Evolutionary conservation across 2,888 invertebrate species (phyloP), one percentile per base, ranked within the genome.

Genomic region (Drosophila differens): DNA sequence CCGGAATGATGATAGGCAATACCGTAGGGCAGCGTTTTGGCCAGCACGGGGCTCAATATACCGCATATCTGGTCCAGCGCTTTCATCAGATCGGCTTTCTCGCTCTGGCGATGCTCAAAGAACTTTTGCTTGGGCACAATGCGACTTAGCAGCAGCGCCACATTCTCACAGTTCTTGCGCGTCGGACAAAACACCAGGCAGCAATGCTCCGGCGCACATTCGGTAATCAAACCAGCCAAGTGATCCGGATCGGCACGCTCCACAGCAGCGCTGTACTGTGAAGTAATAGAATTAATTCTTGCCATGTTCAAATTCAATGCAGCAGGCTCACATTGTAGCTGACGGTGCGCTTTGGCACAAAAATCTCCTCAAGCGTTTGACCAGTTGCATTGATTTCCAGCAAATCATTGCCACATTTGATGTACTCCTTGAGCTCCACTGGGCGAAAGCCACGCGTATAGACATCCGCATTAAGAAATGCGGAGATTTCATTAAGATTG

Each of bases 1-100:
- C 99, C 97, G 22, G 97, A 97, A 94, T 99, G 99, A 93, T 99
- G 99, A 94, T 97, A 99, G 14, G 97, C 99, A 32, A 99, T 95
- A 3, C 99, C 99, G 93, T 94, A 96, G 32, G 95, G 95, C 63
- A 97, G 95, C 1, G 96, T 96, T 64, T 95, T 94, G 44, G 94
- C 93, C 79, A 98, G 94, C 1, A 95, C 95, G 0, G 95, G 95
- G 88, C 96, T 97, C 3, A 97, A 89, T 58, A 94, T 94, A 0
- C 95, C 94, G 33, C 95, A 95, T 16, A 96, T 96, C 91, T 97
- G 97, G 30, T 94, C 94, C 49, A 94, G 93, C 41, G 96, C 95
- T 58, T 94, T 93, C 76, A 95, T 93, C n/a, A 97, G 93, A 47
- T 94, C 93, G 5, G 93, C 87, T 85, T 96, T 96, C 83, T 96